Base-by-base conservation (phyloP, 2,888 invertebrate species). In the Uloborus plumipes region DNA sequence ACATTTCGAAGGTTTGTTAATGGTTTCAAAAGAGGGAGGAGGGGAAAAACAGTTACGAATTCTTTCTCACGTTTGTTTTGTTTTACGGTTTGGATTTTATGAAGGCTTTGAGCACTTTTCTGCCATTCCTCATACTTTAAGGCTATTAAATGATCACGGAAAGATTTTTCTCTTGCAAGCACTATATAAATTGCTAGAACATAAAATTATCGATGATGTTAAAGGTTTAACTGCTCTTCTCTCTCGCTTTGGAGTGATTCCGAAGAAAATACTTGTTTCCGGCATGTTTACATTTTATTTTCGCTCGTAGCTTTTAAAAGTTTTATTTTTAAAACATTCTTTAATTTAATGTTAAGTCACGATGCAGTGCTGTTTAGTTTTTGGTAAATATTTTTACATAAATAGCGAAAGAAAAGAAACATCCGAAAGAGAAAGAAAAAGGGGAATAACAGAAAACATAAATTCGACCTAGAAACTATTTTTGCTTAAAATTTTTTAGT, bases 1-100 rank as follows among this genome's bases (percentile, higher is more conserved):
- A 59, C 53, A 31, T 61, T 80, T 61, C 78, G 55, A 71, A 77
- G 65, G 64, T 79, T 71, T 73, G 80, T 64, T 80, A 80, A 80
- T 80, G 74, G 74, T 70, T 74, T 47, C 39, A 50, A 66, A 66
- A 47, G 65, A 20, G n/a, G n/a, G n/a, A n/a, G 9, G 20, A 22
- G 22, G 58, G n/a, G 47, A 55, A 20, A 26, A 16, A 22, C 47
- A 50, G 18, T 61, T 49, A 49, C 59, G 26, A 59, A 49, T 62
- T 72, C 51, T 62, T 51, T 72, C 72, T 67, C 51, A 51, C 62
- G 51, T 62, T 61, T 58, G 39, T 73, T 49, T 66, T 74, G 58
- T 74, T 74, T 74, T 66, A 66, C 55, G 58, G 22, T 16, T 59
- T 18, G 55, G 20, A 58, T 58, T 74, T 67, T 51, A 9, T n/a